Evolutionary conservation across 2,888 invertebrate genomes (phyloP).

Genomic region (Napeogenes sylphis): DNA sequence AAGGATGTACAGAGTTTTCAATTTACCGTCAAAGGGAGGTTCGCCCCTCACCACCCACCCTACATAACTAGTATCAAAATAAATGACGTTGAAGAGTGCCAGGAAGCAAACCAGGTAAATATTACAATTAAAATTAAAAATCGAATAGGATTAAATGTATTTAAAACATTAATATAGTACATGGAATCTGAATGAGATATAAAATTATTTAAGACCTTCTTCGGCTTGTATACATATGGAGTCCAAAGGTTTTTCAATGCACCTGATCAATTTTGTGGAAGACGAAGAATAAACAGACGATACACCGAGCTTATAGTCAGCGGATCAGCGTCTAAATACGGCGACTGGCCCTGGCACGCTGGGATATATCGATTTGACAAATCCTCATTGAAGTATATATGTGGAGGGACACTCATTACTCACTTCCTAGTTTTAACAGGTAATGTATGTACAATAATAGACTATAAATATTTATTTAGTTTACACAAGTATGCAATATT

Average conservation of each 20-base stretch:
- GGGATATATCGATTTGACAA: slow-evolving; percentile 46
- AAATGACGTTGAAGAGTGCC: slow-evolving; percentile 13
- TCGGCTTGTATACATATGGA: too few relatives aligned
- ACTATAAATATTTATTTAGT: not conserved
- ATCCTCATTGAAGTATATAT: slow-evolving; percentile 43
- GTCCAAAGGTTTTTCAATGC: slow-evolving; percentile 8
- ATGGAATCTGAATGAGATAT: too few relatives aligned
- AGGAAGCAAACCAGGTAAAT: slow-evolving; percentile 10
- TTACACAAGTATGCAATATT: too few relatives aligned
- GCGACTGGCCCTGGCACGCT: slow-evolving; percentile 64
- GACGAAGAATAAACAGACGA: slow-evolving; percentile 34
- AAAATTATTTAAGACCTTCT: too few relatives aligned
- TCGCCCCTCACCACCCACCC: slow-evolving; percentile 10
- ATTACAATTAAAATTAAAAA: slow-evolving; percentile 1
- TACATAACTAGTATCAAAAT: slow-evolving; percentile 17
- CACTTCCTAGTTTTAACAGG: slow-evolving; percentile 50
- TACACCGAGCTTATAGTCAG: slow-evolving; percentile 50
- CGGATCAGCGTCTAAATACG: slow-evolving; percentile 47
- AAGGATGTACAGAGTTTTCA: not conserved
- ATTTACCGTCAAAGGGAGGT: slow-evolving; percentile 10
- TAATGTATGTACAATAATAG: slow-evolving; percentile 19
- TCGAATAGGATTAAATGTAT: too few relatives aligned
- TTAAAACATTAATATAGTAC: too few relatives aligned
- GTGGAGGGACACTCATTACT: slow-evolving; percentile 55
- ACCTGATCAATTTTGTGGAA: slow-evolving; percentile 22